Evolutionary conservation across 2,113 vertebrate genomes (phyloP).

Genomic region (Egretta garzetta): DNA sequence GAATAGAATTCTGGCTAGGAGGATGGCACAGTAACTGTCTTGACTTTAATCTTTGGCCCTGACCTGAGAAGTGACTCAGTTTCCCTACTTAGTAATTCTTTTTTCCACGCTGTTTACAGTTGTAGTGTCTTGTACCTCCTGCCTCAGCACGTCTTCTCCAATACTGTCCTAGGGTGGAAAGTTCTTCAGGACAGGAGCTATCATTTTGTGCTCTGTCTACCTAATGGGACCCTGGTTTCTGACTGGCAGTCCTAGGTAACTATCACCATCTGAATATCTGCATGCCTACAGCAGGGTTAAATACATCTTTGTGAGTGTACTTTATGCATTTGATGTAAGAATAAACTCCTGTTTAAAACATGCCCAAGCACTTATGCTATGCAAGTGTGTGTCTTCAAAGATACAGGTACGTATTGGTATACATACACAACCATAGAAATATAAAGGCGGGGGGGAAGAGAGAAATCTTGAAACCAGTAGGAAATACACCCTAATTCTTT

Average conservation of each 20-base stretch:
- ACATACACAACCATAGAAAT: neutral
- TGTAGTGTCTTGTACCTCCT: neutral
- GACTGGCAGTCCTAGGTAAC: neutral
- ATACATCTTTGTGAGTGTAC: neutral
- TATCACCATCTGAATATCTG: neutral
- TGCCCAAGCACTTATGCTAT: neutral
- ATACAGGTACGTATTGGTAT: neutral
- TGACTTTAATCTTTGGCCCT: neutral
- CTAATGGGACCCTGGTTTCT: neutral
- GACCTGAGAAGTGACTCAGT: neutral
- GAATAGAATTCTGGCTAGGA: neutral
- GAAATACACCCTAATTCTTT: neutral
- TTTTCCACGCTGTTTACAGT: neutral
- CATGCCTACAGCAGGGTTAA: neutral
- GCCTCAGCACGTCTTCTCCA: neutral
- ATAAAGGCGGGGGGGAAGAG: neutral
- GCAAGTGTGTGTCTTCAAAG: neutral
- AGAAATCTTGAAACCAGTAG: neutral
- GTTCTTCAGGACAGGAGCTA: neutral
- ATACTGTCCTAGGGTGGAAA: neutral
- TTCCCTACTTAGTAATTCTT: neutral
- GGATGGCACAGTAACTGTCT: neutral
- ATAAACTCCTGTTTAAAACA: neutral
- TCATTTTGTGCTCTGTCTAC: fast-evolving
- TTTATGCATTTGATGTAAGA: neutral